Evolutionary conservation across 92 coral and sea anemone species (phyloP), one percentile per base, ranked within the genome.

Genomic region (Paramuricea clavata): DNA sequence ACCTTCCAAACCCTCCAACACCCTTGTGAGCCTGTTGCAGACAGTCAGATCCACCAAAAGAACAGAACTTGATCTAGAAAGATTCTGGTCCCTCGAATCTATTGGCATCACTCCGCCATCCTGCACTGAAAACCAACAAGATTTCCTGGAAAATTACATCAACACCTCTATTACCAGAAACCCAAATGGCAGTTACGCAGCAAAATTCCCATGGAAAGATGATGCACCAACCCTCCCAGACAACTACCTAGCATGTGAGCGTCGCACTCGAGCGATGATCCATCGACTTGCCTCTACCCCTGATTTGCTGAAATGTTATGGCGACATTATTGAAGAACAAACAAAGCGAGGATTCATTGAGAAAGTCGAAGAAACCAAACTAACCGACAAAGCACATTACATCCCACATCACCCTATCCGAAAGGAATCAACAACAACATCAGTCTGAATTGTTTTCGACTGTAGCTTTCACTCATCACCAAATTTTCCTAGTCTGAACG

Each of bases 161-260:
- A 54, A 70, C 49, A 70, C 93, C 15, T 82, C 88, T 0, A 78
- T 90, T 78, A 72, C 88, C 2, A 41, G 90, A 19, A 60, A 56
- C 30, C 10, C 78, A 32, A 86, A 86, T 75, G 88, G 91, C 81
- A 36, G 72, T 15, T 90, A 87, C 81, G 82, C 26, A 12, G 89
- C 91, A 27, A 57, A 56, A 74, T 90, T 90, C 34, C 93, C 89
- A 1, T 91, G 93, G 93, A n/a, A 91, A 87, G 59, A 76, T 22
- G 93, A 91, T 22, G 82, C 19, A 41, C 87, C 92, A 0, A 12
- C 49, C 2, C 92, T 88, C 1, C 79, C 89, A 59, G 19, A 85
- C 32, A 77, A 88, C 81, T 81, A 56, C 67, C 23, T 26, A 8
- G 47, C 49, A 19, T 88, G 90, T n/a, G 69, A 56, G 76, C 31